Evolutionary conservation across 2,888 invertebrate species (phyloP).

Genomic region (Scrobipalpa costella): DNA sequence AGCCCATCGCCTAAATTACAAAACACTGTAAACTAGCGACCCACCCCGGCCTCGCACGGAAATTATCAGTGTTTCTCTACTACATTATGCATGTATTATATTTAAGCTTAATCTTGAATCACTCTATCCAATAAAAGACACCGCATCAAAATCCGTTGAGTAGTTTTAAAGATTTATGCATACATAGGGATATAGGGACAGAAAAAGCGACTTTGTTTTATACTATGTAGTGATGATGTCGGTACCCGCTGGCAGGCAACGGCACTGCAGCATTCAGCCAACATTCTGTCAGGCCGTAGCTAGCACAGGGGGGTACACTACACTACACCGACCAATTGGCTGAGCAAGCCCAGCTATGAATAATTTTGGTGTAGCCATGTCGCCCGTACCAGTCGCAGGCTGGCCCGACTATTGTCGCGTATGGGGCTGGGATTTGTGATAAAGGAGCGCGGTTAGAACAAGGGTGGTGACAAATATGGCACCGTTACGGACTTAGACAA

Average conservation of each 20-base stretch:
- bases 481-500: not conserved
- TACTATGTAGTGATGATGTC: not conserved
- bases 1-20: too few relatives aligned
- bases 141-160: too few relatives aligned
- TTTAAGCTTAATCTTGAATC: too few relatives aligned
- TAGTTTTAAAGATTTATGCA: too few relatives aligned
- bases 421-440: not conserved
- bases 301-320: slow-evolving; percentile 28
- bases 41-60: too few relatives aligned
- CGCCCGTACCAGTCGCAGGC: slow-evolving; percentile 62
- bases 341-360: slow-evolving; percentile 62
- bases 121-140: too few relatives aligned
- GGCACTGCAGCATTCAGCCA: slow-evolving; percentile 18
- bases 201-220: too few relatives aligned
- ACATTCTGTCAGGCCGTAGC: slow-evolving; percentile 18
- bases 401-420: slow-evolving; percentile 32
- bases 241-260: not conserved
- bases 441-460: not conserved
- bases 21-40: too few relatives aligned
- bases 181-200: too few relatives aligned
- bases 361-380: slow-evolving; percentile 67
- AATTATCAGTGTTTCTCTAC: too few relatives aligned
- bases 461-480: not conserved
- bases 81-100: too few relatives aligned
- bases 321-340: slow-evolving; percentile 54